These are phyloP conservation scores for Hydrophis major DNA, from an alignment of 2,797 vertebrate genomes.

Conservation along the genomic window DNA sequence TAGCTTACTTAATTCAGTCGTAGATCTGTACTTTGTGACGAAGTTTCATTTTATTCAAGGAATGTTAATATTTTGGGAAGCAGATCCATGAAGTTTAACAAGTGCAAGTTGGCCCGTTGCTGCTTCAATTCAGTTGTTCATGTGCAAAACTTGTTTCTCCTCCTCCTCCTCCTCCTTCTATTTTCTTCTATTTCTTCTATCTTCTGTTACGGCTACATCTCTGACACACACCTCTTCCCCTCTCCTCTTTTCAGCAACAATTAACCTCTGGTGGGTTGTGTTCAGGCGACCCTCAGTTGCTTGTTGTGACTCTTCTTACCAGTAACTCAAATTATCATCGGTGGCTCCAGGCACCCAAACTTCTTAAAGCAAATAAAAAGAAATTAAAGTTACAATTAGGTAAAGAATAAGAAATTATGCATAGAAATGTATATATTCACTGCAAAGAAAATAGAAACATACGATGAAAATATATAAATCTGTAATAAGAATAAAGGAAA, in stretches of 20 bases:
- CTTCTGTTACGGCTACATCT: not conserved
- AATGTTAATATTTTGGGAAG: not conserved
- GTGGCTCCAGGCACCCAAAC: not conserved
- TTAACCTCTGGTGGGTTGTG: not conserved
- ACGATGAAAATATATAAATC: too few species aligned
- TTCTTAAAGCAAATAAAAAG: not conserved
- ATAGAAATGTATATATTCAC: too few species aligned
- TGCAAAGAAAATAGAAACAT: too few species aligned
- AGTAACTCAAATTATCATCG: not conserved
- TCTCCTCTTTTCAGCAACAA: not conserved
- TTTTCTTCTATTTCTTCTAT: too few species aligned
- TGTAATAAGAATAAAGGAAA: too few species aligned
- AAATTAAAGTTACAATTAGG: too few species aligned
- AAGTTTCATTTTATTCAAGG: not conserved
- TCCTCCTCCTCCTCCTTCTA: too few species aligned
- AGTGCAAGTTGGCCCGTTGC: not conserved
- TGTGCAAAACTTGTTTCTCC: not conserved
- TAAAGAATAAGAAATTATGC: too few species aligned
- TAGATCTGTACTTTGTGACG: not conserved
- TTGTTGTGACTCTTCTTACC: not conserved
- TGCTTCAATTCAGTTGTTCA: not conserved
- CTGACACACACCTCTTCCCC: accelerated
- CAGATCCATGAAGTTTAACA: not conserved
- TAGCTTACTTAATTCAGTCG: accelerated
- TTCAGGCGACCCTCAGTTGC: not conserved